Conservation (phyloP, 2,797 vertebrate genomes). For the Typhlichthys eigenmanni region DNA sequence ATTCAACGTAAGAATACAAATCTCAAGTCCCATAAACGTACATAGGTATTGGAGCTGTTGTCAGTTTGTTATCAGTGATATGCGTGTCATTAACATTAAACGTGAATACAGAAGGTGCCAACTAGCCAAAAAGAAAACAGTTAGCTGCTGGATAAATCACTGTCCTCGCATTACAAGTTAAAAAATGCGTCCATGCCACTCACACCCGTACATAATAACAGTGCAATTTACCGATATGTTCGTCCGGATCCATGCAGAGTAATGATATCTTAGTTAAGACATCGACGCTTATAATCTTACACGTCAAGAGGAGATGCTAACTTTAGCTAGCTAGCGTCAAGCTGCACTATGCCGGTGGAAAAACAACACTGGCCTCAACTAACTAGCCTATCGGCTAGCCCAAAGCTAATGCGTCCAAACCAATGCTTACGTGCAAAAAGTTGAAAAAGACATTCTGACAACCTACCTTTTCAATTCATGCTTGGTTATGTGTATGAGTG, state of each 20-base stretch:
- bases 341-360: conserved; percentile 43
- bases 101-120: conserved; percentile 61
- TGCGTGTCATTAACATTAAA: conserved; percentile 51
- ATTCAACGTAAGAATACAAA: not conserved
- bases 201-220: no score
- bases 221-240: no score
- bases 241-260: no score
- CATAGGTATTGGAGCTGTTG: conserved; percentile 28
- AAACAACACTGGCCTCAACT: conserved; percentile 58
- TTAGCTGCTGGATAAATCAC: not conserved
- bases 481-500: conserved; percentile 67
- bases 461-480: conserved; percentile 80
- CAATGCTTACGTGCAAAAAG: conserved; percentile 68
- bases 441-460: conserved; percentile 68
- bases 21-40: no score
- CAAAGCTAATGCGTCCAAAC: conserved; percentile 60
- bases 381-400: conserved; percentile 67
- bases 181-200: no score
- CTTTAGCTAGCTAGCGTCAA: conserved; percentile 45
- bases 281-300: not conserved
- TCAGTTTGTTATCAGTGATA: conserved; percentile 28
- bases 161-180: no score
- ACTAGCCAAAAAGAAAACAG: conserved; percentile 13
- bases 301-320: conserved; percentile 14
- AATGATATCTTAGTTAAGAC: no score